Conservation (phyloP, 2,888 invertebrate genomes). For the Eupithecia inturbata region DNA sequence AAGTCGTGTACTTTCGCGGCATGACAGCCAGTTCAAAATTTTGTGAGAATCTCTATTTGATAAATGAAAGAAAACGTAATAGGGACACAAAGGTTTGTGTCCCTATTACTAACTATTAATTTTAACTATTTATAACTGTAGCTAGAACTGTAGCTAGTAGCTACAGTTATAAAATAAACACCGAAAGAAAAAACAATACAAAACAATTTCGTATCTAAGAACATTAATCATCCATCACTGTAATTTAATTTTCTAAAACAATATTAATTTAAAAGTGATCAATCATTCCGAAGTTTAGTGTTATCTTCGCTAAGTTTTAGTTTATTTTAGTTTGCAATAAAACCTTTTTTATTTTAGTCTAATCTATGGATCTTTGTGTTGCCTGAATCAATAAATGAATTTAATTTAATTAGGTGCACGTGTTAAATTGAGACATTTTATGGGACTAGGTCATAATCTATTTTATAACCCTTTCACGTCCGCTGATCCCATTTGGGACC, state of each 20-base stretch:
- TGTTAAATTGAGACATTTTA: background rate
- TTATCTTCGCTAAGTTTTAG: background rate
- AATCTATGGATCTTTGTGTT: no score
- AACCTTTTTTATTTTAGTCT: no score
- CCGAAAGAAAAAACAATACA: slow-evolving; percentile 10
- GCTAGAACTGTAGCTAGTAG: no score
- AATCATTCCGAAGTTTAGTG: slow-evolving; percentile 22
- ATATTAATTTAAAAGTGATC: slow-evolving; percentile 48
- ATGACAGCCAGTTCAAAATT: no score
- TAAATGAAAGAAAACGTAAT: no score
- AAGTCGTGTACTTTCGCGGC: no score
- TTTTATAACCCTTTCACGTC: background rate
- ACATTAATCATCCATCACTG: slow-evolving; percentile 39
- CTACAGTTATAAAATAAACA: background rate
- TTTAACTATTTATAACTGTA: no score
- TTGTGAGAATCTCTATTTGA: no score
- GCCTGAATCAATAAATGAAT: no score
- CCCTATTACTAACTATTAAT: no score
- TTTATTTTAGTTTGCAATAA: background rate
- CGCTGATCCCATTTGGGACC: background rate
- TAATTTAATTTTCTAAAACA: slow-evolving; percentile 49
- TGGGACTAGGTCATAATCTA: background rate
- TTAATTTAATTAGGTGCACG: background rate
- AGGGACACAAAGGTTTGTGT: no score
- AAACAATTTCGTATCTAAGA: slow-evolving; percentile 11